Evolutionary conservation across 1,140 invertebrate species (phyloP), one percentile per base, ranked within the genome.

Genomic region (Hyles euphorbiae): DNA sequence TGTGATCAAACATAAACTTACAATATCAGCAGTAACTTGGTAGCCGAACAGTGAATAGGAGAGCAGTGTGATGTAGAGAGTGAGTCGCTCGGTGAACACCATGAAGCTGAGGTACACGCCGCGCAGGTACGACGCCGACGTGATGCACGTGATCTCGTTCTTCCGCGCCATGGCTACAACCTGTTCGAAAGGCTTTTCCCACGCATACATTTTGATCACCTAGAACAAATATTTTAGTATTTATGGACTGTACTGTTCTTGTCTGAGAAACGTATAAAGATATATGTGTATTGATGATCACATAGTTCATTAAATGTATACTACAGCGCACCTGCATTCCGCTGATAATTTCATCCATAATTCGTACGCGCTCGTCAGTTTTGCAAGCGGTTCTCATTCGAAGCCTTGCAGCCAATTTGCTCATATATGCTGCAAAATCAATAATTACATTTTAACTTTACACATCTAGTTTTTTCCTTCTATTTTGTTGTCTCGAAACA

Each of bases 151-250:
- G 34, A 96, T 92, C 79, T 96, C 95, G 34, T 90, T 76, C 58
- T 82, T 81, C 1, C 86, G 70, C 43, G 81, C 82, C 70, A 89
- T 65, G 57, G 81, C 83, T 4, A 91, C 88, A 11, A 90, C 76
- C 56, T 90, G 82, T 48, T 92, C 90, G 78, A 97, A 97, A 45
- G 93, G 91, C 71, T 94, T 92, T 80, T 97, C 96, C 96, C 96
- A 98, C 0, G 94, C 94, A 85, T 97, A 96, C 93, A 97, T 95
- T 91, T 98, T 98, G 61, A 98, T 95, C 12, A 96, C 90, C 84
- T 94, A 92, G 91, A 68, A 44, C 46, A 48, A 47, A 47, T 12
- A 47, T 5, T 47, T 8, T 47, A 47, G 3, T 47, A 47, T 22
- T 22, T 22, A 11, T 47, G 12, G 12, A 47, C 12, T 8, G n/a